Conservation (phyloP, 23 tunicate species). For the Ciona savignyi region DNA sequence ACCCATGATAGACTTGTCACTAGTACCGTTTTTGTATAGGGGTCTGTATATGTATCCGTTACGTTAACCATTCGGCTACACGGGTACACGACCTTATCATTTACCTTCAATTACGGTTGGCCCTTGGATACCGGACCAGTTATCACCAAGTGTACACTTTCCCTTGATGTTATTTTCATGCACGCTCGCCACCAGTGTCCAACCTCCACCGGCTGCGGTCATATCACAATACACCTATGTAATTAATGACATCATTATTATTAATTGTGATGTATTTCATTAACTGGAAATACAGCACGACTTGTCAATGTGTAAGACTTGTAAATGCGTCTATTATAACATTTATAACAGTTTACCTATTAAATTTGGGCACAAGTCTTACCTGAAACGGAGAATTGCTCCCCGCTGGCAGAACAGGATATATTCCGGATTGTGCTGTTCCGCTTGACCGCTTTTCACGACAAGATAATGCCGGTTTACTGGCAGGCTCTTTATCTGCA, state of each 20-base stretch:
- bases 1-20: too few species aligned
- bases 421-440: background rate
- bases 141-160: slow-evolving; percentile 68
- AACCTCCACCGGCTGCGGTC: slow-evolving; percentile 72
- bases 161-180: slow-evolving; percentile 80
- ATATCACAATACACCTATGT: slow-evolving; percentile 78
- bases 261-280: too few species aligned
- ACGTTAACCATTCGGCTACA: too few species aligned
- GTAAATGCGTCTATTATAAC: too few species aligned
- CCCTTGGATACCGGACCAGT: slow-evolving; percentile 74
- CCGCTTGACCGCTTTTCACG: background rate
- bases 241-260: too few species aligned
- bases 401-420: background rate
- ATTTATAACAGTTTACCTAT: too few species aligned
- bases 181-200: slow-evolving; percentile 76
- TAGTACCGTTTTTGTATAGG: too few species aligned
- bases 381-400: background rate
- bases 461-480: background rate
- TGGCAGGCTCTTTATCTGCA: background rate
- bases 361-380: too few species aligned
- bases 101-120: too few species aligned
- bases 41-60: too few species aligned
- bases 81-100: too few species aligned
- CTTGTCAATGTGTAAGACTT: background rate
- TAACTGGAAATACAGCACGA: background rate